phyloP scores from a whole-genome alignment of 2,888 invertebrate species.

The Heliconius erato region DNA sequence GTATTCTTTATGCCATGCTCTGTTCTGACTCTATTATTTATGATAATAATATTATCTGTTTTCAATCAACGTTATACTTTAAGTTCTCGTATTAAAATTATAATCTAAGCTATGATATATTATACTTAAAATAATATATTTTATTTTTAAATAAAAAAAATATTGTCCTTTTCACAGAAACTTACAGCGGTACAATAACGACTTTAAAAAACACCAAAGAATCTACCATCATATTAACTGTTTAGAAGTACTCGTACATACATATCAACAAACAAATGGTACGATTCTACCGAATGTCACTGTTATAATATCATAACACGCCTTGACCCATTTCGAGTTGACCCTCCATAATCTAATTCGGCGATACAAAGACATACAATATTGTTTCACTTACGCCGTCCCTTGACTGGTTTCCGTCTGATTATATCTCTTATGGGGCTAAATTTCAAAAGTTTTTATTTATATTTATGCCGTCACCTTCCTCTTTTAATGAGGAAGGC shows the following conservation, averaged over 20 bases:
- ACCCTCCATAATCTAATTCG: constrained; percentile 50
- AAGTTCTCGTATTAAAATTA: not conserved
- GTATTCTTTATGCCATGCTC: not conserved
- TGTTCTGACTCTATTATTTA: not conserved
- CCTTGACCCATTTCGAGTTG: constrained; percentile 58
- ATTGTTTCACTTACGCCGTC: constrained; percentile 22
- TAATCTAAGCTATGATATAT: not conserved
- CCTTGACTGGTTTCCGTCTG: constrained; percentile 21
- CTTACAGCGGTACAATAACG: not conserved
- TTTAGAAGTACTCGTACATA: not conserved
- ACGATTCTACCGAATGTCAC: constrained; percentile 38
- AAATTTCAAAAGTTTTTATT: constrained; percentile 19
- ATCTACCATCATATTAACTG: not conserved
- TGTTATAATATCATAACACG: constrained; percentile 48
- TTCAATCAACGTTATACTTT: not conserved
- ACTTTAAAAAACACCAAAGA: not conserved
- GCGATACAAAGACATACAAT: constrained; percentile 43
- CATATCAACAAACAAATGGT: constrained; percentile 28
- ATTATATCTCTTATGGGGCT: not conserved
- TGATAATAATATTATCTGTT: not conserved
- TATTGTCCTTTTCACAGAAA: not conserved
- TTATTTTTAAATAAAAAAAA: no score
- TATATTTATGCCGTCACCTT: constrained; percentile 1
- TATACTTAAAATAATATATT: no score
- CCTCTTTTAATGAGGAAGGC: not conserved